Conservation (phyloP, 2,113 vertebrate genomes). For the Zeus faber region DNA sequence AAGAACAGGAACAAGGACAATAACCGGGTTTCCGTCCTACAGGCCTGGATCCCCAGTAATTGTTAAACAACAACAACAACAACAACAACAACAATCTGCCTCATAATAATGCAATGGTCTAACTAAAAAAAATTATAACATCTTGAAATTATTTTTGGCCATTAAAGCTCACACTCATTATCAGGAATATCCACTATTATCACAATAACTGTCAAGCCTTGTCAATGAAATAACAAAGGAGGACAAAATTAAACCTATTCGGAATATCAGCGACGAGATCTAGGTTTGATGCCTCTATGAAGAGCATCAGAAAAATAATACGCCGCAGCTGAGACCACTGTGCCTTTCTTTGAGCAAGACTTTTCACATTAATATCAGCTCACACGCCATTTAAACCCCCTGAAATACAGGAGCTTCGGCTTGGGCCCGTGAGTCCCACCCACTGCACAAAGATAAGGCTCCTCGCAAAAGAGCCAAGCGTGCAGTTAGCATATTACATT, state of each 20-base stretch:
- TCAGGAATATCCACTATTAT: slow-evolving; percentile 8
- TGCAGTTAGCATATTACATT: slow-evolving; percentile 59
- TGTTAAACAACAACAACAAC: too few relatives aligned
- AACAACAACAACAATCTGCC: too few relatives aligned
- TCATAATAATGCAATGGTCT: too few relatives aligned
- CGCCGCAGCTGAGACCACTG: slow-evolving; percentile 8
- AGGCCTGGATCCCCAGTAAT: too few relatives aligned
- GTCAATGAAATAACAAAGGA: slow-evolving; percentile 17
- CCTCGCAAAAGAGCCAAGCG: slow-evolving; percentile 29
- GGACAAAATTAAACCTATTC: slow-evolving; percentile 3
- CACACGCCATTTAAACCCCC: slow-evolving; percentile 50
- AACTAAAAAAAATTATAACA: too few relatives aligned
- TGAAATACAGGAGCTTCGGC: too few relatives aligned
- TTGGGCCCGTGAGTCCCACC: slow-evolving; percentile 36
- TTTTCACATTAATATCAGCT: slow-evolving; percentile 47
- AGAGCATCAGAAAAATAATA: slow-evolving; percentile 26
- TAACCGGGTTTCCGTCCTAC: too few relatives aligned
- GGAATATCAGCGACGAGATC: neutral
- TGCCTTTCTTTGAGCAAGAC: slow-evolving; percentile 24
- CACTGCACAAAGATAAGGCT: slow-evolving; percentile 49
- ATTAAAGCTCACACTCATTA: neutral
- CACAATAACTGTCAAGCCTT: slow-evolving; percentile 1
- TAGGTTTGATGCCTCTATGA: slow-evolving; percentile 23
- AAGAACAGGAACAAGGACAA: too few relatives aligned
- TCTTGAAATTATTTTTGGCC: too few relatives aligned